Evolutionary conservation across 2,797 vertebrate species (phyloP).

Genomic region (Pantherophis alleghaniensis): DNA sequence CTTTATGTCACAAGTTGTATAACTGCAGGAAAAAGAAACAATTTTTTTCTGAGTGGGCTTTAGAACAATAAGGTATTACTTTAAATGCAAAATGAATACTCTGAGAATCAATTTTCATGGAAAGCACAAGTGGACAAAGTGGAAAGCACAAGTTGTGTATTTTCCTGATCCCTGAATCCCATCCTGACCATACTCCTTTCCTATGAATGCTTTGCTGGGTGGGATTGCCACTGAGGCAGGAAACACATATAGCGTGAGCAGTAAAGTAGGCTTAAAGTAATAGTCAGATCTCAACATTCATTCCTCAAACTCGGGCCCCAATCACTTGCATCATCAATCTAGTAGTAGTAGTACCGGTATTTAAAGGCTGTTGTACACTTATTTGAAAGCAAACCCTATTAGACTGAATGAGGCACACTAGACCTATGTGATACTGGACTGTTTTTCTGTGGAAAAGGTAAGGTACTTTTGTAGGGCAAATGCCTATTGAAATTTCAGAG

Average conservation of each 20-base stretch:
- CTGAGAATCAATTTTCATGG: neutral
- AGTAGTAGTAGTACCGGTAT: too few relatives aligned
- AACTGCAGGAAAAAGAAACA: neutral
- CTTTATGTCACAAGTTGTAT: neutral
- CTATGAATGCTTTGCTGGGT: neutral
- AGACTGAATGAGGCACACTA: neutral
- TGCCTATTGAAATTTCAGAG: neutral
- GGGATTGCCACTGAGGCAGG: neutral
- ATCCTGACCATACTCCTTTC: neutral
- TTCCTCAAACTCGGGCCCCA: neutral
- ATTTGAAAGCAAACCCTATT: neutral
- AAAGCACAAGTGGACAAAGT: neutral
- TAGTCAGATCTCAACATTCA: neutral
- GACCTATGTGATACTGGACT: neutral
- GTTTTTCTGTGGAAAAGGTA: conserved; percentile 3
- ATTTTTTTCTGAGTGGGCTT: neutral
- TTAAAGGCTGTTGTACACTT: neutral
- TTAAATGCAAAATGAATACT: neutral
- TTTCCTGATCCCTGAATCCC: neutral
- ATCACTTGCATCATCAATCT: neutral
- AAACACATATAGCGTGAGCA: neutral
- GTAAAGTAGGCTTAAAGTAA: neutral
- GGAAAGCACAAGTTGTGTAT: neutral
- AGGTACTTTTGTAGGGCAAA: neutral
- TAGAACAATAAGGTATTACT: neutral